Percentiles rank a stretch among this genome's conserved stretches.
phyloP scores from a whole-genome alignment of 2,888 invertebrate genomes.

The Cataglyphis livida region DNA sequence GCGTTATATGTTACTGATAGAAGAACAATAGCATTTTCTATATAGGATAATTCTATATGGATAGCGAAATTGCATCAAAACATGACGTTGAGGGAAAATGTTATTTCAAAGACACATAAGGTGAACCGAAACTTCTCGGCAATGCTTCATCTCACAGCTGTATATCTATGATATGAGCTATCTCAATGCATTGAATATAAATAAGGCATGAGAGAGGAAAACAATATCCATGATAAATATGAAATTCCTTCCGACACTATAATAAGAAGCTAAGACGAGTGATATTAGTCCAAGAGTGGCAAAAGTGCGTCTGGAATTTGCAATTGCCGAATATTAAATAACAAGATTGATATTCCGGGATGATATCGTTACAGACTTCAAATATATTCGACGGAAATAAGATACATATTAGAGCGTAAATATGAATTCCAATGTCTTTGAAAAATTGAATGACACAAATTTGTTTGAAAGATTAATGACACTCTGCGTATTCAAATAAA shows the following conservation, averaged over 20 bases:
- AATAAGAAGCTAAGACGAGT: constrained; percentile 60
- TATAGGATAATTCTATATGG: background rate
- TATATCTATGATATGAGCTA: constrained; percentile 65
- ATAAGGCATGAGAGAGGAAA: constrained; percentile 73
- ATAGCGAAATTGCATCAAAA: constrained; percentile 48
- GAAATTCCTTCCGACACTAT: constrained; percentile 69
- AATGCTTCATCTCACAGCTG: constrained; percentile 66
- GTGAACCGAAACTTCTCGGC: constrained; percentile 61
- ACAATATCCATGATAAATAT: constrained; percentile 80
- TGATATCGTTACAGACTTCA: constrained; percentile 48
- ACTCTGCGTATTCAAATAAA: background rate
- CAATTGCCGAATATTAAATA: constrained; percentile 72
- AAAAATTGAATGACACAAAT: constrained; percentile 11
- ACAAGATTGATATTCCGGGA: constrained; percentile 68
- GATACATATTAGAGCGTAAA: constrained; percentile 40
- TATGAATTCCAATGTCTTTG: constrained; percentile 50
- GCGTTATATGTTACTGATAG: background rate
- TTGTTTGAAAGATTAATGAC: constrained; percentile 10
- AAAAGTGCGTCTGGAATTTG: constrained; percentile 65
- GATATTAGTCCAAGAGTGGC: constrained; percentile 66
- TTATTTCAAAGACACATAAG: constrained; percentile 61
- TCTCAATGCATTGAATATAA: constrained; percentile 77
- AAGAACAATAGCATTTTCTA: constrained; percentile 4
- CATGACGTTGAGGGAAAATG: constrained; percentile 35
- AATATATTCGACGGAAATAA: constrained; percentile 16